Evolutionary conservation across 2,797 vertebrate species (phyloP).

Genomic region (Enteromius treurensis): DNA sequence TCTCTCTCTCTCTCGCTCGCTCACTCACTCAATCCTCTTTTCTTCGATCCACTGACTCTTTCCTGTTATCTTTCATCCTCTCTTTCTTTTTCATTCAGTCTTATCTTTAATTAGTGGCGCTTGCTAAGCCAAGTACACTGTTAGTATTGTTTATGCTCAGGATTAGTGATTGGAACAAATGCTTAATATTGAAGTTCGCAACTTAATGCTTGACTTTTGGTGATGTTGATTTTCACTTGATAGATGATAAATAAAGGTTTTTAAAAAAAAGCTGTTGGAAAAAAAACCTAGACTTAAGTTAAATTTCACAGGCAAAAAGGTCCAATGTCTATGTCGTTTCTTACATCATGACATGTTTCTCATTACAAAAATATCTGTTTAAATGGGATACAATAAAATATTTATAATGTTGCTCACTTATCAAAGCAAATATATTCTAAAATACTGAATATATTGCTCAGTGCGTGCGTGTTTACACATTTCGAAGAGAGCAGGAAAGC

Average conservation of each 20-base stretch:
- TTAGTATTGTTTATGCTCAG: too few relatives aligned
- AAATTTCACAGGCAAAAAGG: neutral
- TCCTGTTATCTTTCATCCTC: conserved; percentile 22
- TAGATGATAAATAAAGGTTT: neutral
- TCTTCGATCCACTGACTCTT: neutral
- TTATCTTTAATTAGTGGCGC: neutral
- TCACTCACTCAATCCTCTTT: neutral
- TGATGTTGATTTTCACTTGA: neutral
- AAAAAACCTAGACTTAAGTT: neutral
- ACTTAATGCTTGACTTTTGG: neutral
- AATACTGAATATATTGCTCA: neutral
- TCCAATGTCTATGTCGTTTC: neutral
- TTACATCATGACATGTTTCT: neutral
- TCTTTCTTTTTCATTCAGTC: neutral
- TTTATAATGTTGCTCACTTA: neutral
- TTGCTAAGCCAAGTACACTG: neutral
- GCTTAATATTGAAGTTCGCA: neutral
- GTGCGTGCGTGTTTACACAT: neutral
- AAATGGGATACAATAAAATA: neutral
- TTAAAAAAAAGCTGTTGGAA: neutral
- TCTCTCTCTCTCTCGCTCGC: conserved; percentile 35
- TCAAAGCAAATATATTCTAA: neutral
- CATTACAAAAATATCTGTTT: neutral
- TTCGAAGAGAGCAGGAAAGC: neutral
- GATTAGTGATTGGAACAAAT: neutral